Evolutionary conservation across 2,113 vertebrate genomes (phyloP).

Genomic region (Telmatochromis brachygnathus): DNA sequence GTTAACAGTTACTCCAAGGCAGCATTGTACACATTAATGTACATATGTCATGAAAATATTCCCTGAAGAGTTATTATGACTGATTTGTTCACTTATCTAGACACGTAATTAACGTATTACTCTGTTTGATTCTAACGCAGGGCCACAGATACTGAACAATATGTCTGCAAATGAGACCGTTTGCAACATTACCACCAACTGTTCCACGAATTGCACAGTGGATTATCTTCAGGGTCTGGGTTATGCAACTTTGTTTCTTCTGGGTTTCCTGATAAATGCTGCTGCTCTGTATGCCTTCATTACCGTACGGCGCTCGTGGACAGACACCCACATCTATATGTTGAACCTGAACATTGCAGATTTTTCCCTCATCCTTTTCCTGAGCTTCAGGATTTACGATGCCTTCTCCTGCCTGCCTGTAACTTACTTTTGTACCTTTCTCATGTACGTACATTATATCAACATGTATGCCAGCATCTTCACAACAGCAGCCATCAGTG

Average conservation of each 20-base stretch:
- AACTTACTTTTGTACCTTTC: slow-evolving; percentile 8
- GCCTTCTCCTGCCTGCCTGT: neutral
- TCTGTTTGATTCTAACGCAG: neutral
- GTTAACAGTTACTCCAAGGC: neutral
- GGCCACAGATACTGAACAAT: neutral
- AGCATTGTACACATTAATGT: neutral
- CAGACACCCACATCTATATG: slow-evolving; percentile 66
- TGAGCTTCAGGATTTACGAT: slow-evolving; percentile 57
- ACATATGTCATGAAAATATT: neutral
- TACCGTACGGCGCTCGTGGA: slow-evolving; percentile 31
- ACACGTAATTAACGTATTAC: neutral
- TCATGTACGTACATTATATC: slow-evolving; percentile 47
- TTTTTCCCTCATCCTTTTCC: slow-evolving; percentile 45
- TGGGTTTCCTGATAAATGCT: slow-evolving; percentile 50
- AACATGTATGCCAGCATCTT: slow-evolving; percentile 72
- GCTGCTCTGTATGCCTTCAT: slow-evolving; percentile 43
- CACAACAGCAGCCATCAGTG: slow-evolving; percentile 55
- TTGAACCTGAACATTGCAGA: slow-evolving; percentile 60
- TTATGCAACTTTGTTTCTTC: slow-evolving; percentile 44
- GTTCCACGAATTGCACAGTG: neutral
- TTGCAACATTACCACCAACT: neutral
- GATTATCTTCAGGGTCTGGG: neutral
- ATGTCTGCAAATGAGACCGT: neutral
- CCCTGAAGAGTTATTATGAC: neutral
- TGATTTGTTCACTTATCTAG: neutral